phyloP scores from a whole-genome alignment of 2,888 invertebrate species.

The Protonemura montana region DNA sequence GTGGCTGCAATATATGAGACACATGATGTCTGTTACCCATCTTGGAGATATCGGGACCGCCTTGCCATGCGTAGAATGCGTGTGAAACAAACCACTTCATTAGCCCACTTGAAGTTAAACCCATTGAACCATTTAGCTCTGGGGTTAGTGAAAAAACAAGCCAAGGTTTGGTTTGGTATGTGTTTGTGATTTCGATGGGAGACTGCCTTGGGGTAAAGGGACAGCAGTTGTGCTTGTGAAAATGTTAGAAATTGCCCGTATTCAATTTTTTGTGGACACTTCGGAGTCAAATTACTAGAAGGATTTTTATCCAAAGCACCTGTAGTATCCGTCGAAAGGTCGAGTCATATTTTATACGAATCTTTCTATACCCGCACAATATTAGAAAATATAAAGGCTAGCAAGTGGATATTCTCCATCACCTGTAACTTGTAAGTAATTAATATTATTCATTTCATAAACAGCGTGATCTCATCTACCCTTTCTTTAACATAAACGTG shows the following conservation, averaged over 20 bases:
- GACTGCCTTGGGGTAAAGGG: background rate
- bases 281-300: background rate
- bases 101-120: conserved; percentile 27
- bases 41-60: background rate
- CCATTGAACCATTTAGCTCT: conserved; percentile 22
- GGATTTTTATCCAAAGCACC: background rate
- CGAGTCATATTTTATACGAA: background rate
- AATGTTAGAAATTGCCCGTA: background rate
- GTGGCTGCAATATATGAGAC: background rate
- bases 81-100: conserved; percentile 40
- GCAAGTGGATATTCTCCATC: background rate
- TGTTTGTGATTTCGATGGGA: background rate
- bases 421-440: background rate
- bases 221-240: background rate
- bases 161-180: background rate
- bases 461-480: background rate
- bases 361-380: background rate
- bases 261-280: background rate
- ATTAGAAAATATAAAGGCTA: background rate
- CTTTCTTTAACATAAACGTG: background rate
- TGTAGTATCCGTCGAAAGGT: background rate
- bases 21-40: conserved; percentile 4
- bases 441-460: background rate
- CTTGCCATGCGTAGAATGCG: conserved; percentile 1
- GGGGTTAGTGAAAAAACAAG: conserved; percentile 1